Evolutionary conservation across 2,113 vertebrate genomes (phyloP).

Genomic region (Lophotis ruficrista): DNA sequence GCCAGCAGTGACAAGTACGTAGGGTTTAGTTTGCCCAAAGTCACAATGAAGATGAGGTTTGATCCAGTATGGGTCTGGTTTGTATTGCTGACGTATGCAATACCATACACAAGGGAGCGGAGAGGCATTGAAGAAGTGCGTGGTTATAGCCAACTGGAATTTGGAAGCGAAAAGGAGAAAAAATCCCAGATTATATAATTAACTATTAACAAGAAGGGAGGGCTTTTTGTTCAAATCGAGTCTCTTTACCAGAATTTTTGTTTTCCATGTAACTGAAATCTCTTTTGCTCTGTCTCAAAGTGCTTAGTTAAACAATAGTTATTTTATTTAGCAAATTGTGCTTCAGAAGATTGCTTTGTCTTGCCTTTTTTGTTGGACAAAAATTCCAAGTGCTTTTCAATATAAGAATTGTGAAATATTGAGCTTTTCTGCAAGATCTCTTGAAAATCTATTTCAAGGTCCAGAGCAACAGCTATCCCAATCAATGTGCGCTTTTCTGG

Average conservation of each 20-base stretch:
- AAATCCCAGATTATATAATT: not conserved
- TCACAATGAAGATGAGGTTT: not conserved
- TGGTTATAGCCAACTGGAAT: not conserved
- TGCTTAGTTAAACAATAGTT: not conserved
- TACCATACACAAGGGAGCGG: not conserved
- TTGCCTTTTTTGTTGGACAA: not conserved
- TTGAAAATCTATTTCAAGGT: constrained; percentile 33
- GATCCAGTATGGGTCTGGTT: not conserved
- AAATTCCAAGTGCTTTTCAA: not conserved
- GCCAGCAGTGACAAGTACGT: not conserved
- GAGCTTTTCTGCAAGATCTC: constrained; percentile 48
- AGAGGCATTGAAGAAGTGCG: not conserved
- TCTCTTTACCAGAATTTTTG: not conserved
- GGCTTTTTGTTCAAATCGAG: not conserved
- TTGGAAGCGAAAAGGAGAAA: not conserved
- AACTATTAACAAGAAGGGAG: not conserved
- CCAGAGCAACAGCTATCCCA: not conserved
- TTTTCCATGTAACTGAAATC: not conserved
- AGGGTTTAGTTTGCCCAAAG: not conserved
- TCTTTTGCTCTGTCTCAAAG: not conserved
- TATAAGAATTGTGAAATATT: constrained; percentile 12
- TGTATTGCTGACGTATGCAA: not conserved
- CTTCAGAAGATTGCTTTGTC: not conserved
- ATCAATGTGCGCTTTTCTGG: not conserved
- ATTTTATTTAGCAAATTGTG: not conserved